A percentile compares a stretch with the other conserved stretches of the same genome.
Evolutionary conservation across 2,113 vertebrate species (phyloP).

Genomic region (Heterotis niloticus): DNA sequence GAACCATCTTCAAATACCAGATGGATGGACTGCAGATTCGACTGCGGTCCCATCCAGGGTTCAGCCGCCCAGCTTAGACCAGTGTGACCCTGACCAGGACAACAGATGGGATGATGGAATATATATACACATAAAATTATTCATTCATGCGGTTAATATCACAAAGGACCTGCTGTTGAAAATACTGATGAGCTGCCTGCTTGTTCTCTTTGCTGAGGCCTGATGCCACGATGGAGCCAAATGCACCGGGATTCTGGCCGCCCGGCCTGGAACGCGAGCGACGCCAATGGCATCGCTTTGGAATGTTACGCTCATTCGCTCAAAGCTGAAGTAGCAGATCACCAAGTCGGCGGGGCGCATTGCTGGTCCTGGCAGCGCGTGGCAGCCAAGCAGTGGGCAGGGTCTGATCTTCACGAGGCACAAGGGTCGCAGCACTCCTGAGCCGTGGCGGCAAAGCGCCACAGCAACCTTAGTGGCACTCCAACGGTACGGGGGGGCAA

Average conservation of each 20-base stretch:
- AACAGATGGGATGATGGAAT: too few relatives aligned
- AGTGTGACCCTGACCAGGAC: too few relatives aligned
- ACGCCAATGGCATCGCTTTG: neutral
- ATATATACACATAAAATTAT: neutral
- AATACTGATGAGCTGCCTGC: neutral
- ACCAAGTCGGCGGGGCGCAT: too few relatives aligned
- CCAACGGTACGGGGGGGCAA: neutral
- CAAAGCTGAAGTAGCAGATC: neutral
- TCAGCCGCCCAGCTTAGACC: too few relatives aligned
- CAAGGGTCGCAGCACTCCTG: too few relatives aligned
- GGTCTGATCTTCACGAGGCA: too few relatives aligned
- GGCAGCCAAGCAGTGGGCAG: neutral
- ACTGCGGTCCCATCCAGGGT: too few relatives aligned
- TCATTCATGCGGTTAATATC: neutral
- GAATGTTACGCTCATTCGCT: slow-evolving; percentile 19
- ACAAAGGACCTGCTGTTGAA: neutral
- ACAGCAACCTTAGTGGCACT: neutral
- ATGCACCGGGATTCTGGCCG: neutral
- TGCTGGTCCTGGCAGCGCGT: neutral
- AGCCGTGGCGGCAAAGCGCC: neutral
- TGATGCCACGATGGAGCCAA: neutral
- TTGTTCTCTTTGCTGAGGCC: neutral
- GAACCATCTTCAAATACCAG: too few relatives aligned
- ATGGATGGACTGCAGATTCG: too few relatives aligned
- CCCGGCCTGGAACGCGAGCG: neutral